These are phyloP conservation scores for Sisor rabdophorus DNA, from an alignment of 2,113 vertebrate genomes.

Conservation along the genomic window DNA sequence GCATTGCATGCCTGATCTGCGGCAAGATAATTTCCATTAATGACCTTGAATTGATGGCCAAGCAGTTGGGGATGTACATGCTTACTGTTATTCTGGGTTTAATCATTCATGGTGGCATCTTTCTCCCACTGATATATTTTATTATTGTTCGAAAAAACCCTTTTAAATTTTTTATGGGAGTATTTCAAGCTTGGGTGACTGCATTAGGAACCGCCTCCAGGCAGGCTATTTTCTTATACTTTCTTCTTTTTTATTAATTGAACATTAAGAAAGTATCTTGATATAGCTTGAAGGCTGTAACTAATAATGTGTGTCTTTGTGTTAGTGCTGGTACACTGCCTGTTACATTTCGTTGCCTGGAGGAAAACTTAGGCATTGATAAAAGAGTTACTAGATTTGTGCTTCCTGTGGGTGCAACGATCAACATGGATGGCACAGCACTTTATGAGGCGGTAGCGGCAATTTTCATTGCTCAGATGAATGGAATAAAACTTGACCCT, in stretches of 20 bases:
- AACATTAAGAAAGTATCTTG: slow-evolving; percentile 1
- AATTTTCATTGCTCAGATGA: slow-evolving; percentile 99
- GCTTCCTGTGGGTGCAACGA: slow-evolving; percentile 95
- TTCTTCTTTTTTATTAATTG: background rate
- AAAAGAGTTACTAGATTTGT: slow-evolving; percentile 96
- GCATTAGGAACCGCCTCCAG: slow-evolving; percentile 96
- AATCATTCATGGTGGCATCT: slow-evolving; percentile 93
- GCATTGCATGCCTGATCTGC: slow-evolving; percentile 96
- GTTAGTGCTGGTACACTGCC: slow-evolving; percentile 90
- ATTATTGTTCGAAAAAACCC: slow-evolving; percentile 89
- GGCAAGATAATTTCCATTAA: slow-evolving; percentile 98
- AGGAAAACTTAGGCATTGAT: slow-evolving; percentile 95
- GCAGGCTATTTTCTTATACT: slow-evolving; percentile 62
- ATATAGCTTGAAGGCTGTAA: background rate
- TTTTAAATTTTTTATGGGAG: slow-evolving; percentile 90
- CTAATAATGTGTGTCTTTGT: slow-evolving; percentile 11
- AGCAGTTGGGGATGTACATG: slow-evolving; percentile 98
- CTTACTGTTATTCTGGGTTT: slow-evolving; percentile 93
- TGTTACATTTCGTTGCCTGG: slow-evolving; percentile 94
- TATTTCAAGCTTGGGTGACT: slow-evolving; percentile 98
- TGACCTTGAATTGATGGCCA: slow-evolving; percentile 90
- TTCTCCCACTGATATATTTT: slow-evolving; percentile 94
- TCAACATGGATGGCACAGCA: slow-evolving; percentile 98
- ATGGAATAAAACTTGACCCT: slow-evolving; percentile 84
- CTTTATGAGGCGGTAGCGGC: slow-evolving; percentile 97